Conservation (phyloP, 2,797 vertebrate species). For the Tolypeutes matacus region DNA sequence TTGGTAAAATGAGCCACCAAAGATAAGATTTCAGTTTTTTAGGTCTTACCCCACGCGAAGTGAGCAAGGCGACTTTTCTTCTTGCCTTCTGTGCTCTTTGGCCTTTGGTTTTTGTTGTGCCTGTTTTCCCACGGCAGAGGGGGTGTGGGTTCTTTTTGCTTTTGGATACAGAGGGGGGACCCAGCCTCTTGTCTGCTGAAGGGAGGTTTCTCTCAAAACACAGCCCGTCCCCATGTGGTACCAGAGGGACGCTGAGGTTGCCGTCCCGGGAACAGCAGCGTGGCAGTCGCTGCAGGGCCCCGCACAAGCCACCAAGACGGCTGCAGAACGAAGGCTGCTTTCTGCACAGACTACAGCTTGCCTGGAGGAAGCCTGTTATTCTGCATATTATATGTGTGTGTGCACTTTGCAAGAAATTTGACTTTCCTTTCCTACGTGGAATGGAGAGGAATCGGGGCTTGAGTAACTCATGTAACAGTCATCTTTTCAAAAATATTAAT, state of each 20-base stretch:
- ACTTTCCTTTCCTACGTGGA: conserved; percentile 88
- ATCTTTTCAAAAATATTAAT: neutral
- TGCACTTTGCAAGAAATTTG: conserved; percentile 88
- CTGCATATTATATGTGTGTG: conserved; percentile 88
- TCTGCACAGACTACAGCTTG: conserved; percentile 86
- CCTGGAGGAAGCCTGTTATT: conserved; percentile 87
- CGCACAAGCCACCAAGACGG: conserved; percentile 82
- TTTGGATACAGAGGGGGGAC: neutral
- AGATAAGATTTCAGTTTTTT: neutral
- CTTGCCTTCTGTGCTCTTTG: neutral
- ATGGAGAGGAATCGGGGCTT: conserved; percentile 86
- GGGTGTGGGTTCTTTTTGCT: neutral
- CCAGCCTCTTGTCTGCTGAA: neutral
- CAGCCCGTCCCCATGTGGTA: neutral
- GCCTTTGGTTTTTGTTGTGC: too few species aligned
- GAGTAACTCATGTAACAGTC: conserved; percentile 83
- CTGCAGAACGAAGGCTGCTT: conserved; percentile 85
- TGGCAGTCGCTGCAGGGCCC: conserved; percentile 73
- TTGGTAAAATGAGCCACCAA: neutral
- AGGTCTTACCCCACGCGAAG: neutral
- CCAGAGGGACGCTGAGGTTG: neutral
- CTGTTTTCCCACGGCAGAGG: neutral
- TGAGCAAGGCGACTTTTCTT: neutral
- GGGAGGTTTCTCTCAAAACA: neutral
- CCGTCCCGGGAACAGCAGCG: neutral